A percentile compares a stretch with the other conserved stretches of the same genome.
These are phyloP conservation scores for Serrognathus titanus DNA, from an alignment of 2,888 invertebrate genomes.

Conservation along the genomic window DNA sequence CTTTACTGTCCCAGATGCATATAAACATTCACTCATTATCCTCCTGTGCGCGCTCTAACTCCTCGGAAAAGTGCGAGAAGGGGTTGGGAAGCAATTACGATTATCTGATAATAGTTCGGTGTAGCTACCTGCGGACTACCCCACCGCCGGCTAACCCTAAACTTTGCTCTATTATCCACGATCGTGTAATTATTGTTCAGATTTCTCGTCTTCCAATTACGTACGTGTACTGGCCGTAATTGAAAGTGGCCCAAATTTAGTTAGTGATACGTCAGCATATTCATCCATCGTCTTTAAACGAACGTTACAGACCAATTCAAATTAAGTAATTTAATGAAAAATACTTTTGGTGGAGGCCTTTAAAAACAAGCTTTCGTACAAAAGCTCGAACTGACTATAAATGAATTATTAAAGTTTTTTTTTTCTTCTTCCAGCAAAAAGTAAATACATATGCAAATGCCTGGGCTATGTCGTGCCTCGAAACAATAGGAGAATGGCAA, in stretches of 20 bases:
- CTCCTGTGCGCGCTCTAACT: neutral
- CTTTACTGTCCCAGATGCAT: neutral
- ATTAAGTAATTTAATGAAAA: no score
- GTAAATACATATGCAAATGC: slow-evolving; percentile 32
- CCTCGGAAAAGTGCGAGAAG: neutral
- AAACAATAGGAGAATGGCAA: slow-evolving; percentile 32
- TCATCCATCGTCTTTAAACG: neutral
- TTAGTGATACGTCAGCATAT: neutral
- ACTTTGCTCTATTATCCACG: slow-evolving; percentile 12
- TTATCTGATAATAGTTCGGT: slow-evolving; percentile 23
- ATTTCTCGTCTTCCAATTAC: slow-evolving; percentile 9
- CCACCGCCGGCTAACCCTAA: slow-evolving; percentile 4
- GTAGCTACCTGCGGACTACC: slow-evolving; percentile 14
- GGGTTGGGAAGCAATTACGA: slow-evolving; percentile 14
- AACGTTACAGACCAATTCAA: no score
- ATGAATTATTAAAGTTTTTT: no score
- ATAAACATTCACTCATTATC: neutral
- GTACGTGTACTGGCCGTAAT: slow-evolving; percentile 12
- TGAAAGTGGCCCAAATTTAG: slow-evolving; percentile 11
- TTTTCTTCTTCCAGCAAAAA: no score
- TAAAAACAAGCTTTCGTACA: no score
- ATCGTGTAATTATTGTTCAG: slow-evolving; percentile 16
- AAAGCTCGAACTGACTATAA: no score
- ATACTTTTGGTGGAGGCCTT: no score
- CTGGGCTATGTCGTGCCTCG: slow-evolving; percentile 27